Conservation (phyloP, 2,797 vertebrate species). For the Mustela erminea region DNA sequence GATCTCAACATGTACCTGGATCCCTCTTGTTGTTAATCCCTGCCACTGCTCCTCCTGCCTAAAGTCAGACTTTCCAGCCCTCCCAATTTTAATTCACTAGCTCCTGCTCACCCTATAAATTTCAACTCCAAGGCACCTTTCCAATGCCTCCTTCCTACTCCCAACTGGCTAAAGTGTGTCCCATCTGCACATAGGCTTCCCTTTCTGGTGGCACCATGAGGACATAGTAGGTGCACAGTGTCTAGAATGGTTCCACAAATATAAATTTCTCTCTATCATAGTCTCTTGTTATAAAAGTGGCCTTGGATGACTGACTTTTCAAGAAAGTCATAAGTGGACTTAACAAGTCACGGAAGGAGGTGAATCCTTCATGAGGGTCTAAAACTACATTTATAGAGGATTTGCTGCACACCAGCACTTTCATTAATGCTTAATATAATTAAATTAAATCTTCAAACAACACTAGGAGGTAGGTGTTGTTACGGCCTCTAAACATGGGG, state of each 20-base stretch:
- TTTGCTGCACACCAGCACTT: neutral
- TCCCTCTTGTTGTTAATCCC: neutral
- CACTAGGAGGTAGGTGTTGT: neutral
- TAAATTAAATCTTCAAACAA: neutral
- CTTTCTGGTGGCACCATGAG: neutral
- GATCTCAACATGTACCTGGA: neutral
- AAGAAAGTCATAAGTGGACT: neutral
- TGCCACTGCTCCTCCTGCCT: neutral
- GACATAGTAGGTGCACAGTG: fast-evolving
- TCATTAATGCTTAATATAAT: neutral
- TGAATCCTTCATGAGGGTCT: neutral
- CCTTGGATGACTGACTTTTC: neutral
- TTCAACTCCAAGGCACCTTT: neutral
- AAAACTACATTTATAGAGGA: neutral
- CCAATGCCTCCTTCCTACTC: neutral
- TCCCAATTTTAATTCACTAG: neutral
- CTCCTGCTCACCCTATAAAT: neutral
- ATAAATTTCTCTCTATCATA: neutral
- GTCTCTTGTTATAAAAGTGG: neutral
- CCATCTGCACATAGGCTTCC: neutral
- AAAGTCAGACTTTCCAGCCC: neutral
- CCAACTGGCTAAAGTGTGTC: neutral
- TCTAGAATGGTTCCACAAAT: neutral
- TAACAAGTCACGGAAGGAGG: neutral
- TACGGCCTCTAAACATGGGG: neutral